Evolutionary conservation across 2,888 invertebrate species (phyloP), one percentile per base, ranked within the genome.

Genomic region (Heliconius cydno): DNA sequence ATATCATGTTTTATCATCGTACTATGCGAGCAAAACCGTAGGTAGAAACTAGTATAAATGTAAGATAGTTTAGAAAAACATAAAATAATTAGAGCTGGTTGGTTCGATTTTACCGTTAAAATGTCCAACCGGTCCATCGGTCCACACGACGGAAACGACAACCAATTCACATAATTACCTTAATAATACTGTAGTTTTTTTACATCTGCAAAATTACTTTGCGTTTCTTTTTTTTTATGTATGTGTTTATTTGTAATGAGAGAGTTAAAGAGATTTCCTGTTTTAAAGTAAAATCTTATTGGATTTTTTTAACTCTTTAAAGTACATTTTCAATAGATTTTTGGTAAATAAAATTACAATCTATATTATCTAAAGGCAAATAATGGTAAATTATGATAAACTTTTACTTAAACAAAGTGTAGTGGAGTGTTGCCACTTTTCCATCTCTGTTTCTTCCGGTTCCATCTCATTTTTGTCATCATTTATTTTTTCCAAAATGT

Each of bases 101-200:
- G 41, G 25, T 46, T 41, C 3, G 70, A 25, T 25, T 70, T 70
- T 70, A 70, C 70, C 70, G 70, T 70, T 70, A 70, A 70, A 70
- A 70, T 46, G 25, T 41, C 70, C 46, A 46, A 70, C 70, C 25
- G 70, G 70, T 70, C 38, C 70, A 41, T 70, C 52, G 52, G 52
- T 52, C 52, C 41, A 70, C 38, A 70, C 38, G 70, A 70, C 41
- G 70, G 70, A 70, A 70, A 70, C 70, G 70, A 46, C 70, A 9
- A 46, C 41, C 70, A 41, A 70, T 70, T 70, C 70, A 70, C 70
- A 70, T 70, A 70, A 70, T 70, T 46, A 70, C 25, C 41, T 25
- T 70, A 70, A 70, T 70, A 70, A 41, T 41, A 70, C 41, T 68
- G 41, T 38, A 41, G 28, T 25, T n/a, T 60, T 70, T 70, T 70